Base-by-base conservation (phyloP, 1,140 invertebrate genomes). In the Drosophila bipectinata region DNA sequence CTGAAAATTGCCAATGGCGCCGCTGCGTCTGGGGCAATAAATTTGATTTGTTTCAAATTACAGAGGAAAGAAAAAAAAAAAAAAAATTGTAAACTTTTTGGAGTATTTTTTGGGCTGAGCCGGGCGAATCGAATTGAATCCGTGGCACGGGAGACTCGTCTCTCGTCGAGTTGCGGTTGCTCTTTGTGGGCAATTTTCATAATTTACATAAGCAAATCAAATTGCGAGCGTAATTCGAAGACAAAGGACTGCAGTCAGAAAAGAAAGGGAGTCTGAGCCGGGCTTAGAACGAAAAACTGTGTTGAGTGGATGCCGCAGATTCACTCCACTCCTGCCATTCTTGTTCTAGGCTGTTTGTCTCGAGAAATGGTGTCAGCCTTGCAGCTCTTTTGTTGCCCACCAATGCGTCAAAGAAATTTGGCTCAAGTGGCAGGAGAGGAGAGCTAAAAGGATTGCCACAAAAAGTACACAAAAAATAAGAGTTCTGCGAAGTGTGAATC, bases 11-110 rank as follows among this genome's bases (percentile, higher is more conserved):
- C 78, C 82, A 87, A 76, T 87, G 78, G 82, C 81, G 81, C 78
- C 81, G 59, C 63, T 85, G 78, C 83, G 82, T 85, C 82, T 85
- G 78, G 83, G 64, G 83, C 71, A 88, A 87, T 83, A 87, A 87
- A 87, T 88, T 87, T 83, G 83, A 87, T 87, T 87, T 87, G 83
- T 87, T 87, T 87, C 83, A 83, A 87, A 88, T 85, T 85, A 85
- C 82, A 87, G 82, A 57, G 53, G 55, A 58, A 62, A 60, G 82
- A 84, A 74, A 82, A 63, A 84, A 15, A 15, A 15, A 15, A 82
- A 63, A 77, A 82, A 63, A 82, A 81, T 82, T 73, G 76, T 76
- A 51, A 63, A 21, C 51, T 52, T 56, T 14, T 56, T 21, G 37
- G 39, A 45, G 61, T 56, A 60, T 55, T 59, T 74, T 73, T 67